phyloP scores from a whole-genome alignment of 2,888 invertebrate genomes.

The Scaptomyza tumidula region DNA sequence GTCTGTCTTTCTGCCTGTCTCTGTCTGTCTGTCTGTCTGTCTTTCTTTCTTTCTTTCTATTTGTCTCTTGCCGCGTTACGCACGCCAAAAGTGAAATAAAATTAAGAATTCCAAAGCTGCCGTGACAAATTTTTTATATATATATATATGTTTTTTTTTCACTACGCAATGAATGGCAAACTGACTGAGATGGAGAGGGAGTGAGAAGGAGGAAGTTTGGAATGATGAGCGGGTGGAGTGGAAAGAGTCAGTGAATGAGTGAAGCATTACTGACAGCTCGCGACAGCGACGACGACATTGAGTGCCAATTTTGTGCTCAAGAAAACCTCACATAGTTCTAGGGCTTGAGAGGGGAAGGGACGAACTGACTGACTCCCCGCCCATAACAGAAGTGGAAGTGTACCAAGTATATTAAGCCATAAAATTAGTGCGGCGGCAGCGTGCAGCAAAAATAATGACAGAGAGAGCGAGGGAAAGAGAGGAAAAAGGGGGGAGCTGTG shows the following conservation, averaged over 20 bases:
- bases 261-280: conserved; percentile 69
- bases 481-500: conserved; percentile 2
- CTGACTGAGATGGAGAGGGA: conserved; percentile 11
- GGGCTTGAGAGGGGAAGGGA: conserved; percentile 1
- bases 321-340: conserved; percentile 66
- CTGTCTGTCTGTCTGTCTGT: conserved; percentile 56
- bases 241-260: conserved; percentile 52
- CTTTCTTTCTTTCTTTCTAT: conserved; percentile 44
- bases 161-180: conserved; percentile 55
- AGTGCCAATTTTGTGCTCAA: conserved; percentile 71
- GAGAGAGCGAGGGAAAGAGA: neutral
- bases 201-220: neutral
- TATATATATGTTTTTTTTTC: conserved; percentile 11
- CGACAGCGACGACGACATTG: conserved; percentile 51
- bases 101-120: conserved; percentile 83
- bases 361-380: conserved; percentile 11
- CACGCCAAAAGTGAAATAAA: conserved; percentile 79
- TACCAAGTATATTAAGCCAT: conserved; percentile 79
- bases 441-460: conserved; percentile 25
- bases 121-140: conserved; percentile 78
- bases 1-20: conserved; percentile 8
- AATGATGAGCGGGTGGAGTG: neutral
- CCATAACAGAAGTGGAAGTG: conserved; percentile 32
- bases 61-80: conserved; percentile 58
- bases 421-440: conserved; percentile 76